Evolutionary conservation across 2,888 invertebrate genomes (phyloP).

Genomic region (Rhagium mordax): DNA sequence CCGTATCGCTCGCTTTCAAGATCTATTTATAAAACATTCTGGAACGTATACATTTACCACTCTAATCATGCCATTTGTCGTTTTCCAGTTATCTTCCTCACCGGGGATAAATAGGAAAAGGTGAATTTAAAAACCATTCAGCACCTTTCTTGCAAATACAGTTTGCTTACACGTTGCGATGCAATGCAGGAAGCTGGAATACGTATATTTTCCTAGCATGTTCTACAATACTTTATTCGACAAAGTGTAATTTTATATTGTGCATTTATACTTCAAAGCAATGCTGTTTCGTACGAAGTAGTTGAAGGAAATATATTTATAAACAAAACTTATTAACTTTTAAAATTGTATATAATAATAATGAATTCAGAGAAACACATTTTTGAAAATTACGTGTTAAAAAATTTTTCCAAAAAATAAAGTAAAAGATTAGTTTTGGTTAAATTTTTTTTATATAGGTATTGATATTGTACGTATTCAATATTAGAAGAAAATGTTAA

Average conservation of each 20-base stretch:
- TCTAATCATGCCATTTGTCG: conserved; percentile 33
- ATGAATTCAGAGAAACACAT: too few relatives aligned
- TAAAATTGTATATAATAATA: too few relatives aligned
- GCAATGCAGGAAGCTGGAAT: neutral
- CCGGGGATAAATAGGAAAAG: conserved; percentile 25
- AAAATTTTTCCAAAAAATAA: too few relatives aligned
- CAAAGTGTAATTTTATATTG: neutral
- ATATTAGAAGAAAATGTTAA: too few relatives aligned
- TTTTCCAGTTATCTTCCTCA: conserved; percentile 25
- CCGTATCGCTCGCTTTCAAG: conserved; percentile 11
- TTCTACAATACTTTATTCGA: neutral
- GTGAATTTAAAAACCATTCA: conserved; percentile 31
- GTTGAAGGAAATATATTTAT: too few relatives aligned
- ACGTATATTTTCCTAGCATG: neutral
- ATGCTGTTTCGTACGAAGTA: too few relatives aligned
- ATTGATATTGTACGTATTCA: too few relatives aligned
- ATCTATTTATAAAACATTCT: conserved; percentile 29
- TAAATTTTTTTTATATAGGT: too few relatives aligned
- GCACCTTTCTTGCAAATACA: conserved; percentile 4
- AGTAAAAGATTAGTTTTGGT: too few relatives aligned
- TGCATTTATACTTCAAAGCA: too few relatives aligned
- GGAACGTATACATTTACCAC: conserved; percentile 23
- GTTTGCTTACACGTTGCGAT: neutral
- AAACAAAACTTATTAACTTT: too few relatives aligned
- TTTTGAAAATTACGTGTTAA: too few relatives aligned